phyloP scores from a whole-genome alignment of 2,797 vertebrate genomes.

The Crotalus adamanteus region DNA sequence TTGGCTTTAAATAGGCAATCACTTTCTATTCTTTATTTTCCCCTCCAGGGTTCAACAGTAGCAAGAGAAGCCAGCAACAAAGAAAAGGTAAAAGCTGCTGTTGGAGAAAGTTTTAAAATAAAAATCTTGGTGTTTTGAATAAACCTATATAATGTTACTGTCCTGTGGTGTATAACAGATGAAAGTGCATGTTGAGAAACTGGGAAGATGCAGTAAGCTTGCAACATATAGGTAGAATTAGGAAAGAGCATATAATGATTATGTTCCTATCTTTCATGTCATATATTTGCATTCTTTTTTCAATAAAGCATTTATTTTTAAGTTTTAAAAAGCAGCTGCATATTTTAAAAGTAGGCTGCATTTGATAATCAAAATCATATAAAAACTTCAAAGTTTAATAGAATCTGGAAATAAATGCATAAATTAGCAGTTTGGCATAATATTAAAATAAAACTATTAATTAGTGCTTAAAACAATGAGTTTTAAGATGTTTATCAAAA shows the following conservation, averaged over 20 bases:
- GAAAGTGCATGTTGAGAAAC: no score
- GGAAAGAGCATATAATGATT: no score
- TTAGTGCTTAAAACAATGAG: no score
- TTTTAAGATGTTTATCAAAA: not conserved
- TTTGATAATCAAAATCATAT: not conserved
- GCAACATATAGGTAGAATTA: no score
- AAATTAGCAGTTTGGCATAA: not conserved
- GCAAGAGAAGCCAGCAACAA: constrained; percentile 94
- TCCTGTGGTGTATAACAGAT: no score
- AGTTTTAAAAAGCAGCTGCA: not conserved
- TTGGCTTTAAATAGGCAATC: not conserved
- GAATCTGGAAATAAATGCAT: not conserved
- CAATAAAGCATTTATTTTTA: no score
- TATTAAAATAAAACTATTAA: not conserved
- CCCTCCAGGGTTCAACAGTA: constrained; percentile 86
- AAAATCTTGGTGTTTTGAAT: not conserved
- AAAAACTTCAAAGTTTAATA: not conserved
- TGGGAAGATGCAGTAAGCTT: no score
- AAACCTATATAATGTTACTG: not conserved
- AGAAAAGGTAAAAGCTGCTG: constrained; percentile 80
- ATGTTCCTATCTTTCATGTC: no score
- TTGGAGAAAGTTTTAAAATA: not conserved
- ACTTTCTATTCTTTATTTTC: constrained; percentile 34
- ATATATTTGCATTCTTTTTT: no score
- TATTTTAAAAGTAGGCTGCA: not conserved